A percentile compares a stretch with the other conserved stretches of the same genome.
Evolutionary conservation across 2,888 invertebrate genomes (phyloP).

Genomic region (Leptinotarsa rubiginosa): DNA sequence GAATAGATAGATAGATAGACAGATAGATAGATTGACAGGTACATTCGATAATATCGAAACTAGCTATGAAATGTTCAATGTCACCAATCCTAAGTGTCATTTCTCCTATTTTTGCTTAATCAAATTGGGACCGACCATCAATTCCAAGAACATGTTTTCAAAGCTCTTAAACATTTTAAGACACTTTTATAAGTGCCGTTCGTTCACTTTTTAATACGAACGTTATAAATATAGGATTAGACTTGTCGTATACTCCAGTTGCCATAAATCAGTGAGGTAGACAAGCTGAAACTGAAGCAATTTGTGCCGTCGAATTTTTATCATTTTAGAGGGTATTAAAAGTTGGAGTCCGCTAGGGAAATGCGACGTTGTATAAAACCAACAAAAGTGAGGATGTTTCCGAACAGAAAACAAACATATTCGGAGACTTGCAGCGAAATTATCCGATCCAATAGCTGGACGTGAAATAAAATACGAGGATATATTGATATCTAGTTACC

Average conservation of each 20-base stretch:
- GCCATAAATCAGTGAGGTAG: slow-evolving; percentile 40
- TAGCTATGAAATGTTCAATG: neutral
- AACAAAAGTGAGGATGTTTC: slow-evolving; percentile 33
- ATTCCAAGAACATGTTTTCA: slow-evolving; percentile 5
- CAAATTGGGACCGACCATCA: neutral
- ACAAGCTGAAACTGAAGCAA: slow-evolving; percentile 41
- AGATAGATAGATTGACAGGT: no score
- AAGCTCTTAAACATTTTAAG: slow-evolving; percentile 40
- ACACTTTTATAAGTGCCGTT: slow-evolving; percentile 38
- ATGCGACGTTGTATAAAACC: slow-evolving; percentile 33
- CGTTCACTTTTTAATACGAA: slow-evolving; percentile 37
- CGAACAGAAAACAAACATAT: slow-evolving; percentile 33
- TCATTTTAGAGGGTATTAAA: slow-evolving; percentile 41
- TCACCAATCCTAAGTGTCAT: neutral
- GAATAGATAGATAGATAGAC: no score
- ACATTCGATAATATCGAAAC: no score
- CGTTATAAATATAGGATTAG: slow-evolving; percentile 42
- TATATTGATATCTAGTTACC: no score
- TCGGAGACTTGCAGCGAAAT: slow-evolving; percentile 30
- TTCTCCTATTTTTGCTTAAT: neutral
- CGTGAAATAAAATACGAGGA: slow-evolving; percentile 34
- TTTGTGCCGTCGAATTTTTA: slow-evolving; percentile 43
- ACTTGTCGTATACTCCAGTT: slow-evolving; percentile 37
- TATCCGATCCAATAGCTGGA: slow-evolving; percentile 33
- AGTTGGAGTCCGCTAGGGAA: slow-evolving; percentile 36